Base-by-base conservation (phyloP, 2,888 invertebrate species). In the Apoda limacodes region DNA sequence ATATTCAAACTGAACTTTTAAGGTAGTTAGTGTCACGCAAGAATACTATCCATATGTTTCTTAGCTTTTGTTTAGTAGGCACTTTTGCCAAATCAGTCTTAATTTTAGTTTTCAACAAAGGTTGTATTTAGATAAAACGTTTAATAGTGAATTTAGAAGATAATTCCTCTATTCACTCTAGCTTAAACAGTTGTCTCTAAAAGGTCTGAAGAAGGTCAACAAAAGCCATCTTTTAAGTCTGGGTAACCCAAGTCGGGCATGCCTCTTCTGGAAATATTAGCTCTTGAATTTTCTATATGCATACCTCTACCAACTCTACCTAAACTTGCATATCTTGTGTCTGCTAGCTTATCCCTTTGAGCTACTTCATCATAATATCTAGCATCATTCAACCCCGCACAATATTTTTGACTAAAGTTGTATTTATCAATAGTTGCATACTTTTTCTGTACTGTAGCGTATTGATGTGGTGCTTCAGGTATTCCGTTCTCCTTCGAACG, bases 151-250 rank as follows among this genome's bases (percentile, higher is more conserved):
- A n/a, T n/a, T n/a, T n/a, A n/a, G n/a, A n/a, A n/a, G n/a, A n/a
- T n/a, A n/a, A n/a, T n/a, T 28, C 10, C 20, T 12, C 25, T 11
- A 24, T 27, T 23, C 23, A 25, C 24, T 30, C 25, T 40, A 48
- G 43, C 52, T 52, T 70, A 74, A 38, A 81, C 72, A 31, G 74
- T 75, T 37, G 81, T 80, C 56, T 81, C 78, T 52, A 76, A 47
- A 35, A 71, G 52, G 55, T 82, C 82, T 43, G 78, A 72, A 42
- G 66, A 69, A 72, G 85, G 88, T 88, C 88, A 88, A 88, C 88
- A 88, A 70, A 88, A 86, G 63, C 85, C 86, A 60, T 88, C 88
- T 64, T 88, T 88, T 42, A 87, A 82, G 52, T 87, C 84, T 24
- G 83, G 75, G 53, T 80, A 82, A 38, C 81, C 82, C 48, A 78